Conservation (phyloP, 1,140 invertebrate genomes). For the Camponotus pennsylvanicus region DNA sequence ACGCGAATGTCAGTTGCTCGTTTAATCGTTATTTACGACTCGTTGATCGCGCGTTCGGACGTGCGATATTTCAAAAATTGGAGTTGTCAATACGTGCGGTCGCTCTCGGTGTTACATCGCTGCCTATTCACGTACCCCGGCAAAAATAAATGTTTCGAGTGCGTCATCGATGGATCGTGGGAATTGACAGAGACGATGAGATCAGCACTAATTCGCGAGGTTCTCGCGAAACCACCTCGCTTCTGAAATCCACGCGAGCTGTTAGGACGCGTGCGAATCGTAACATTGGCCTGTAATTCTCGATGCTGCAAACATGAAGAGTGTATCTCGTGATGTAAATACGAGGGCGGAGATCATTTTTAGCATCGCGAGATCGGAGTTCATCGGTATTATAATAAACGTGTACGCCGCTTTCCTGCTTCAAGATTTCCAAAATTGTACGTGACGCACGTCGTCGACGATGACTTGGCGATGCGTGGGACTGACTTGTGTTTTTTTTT, state of each 20-base stretch:
- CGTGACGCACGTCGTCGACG: constrained; percentile 6
- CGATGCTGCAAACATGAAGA: not conserved
- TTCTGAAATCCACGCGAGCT: not conserved
- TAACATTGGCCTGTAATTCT: no score
- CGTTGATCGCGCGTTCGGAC: not conserved
- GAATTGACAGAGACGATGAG: constrained; percentile 35
- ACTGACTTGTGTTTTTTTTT: not conserved
- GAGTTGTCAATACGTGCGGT: not conserved
- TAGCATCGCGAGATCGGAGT: not conserved
- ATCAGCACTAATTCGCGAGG: constrained; percentile 13
- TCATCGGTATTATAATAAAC: not conserved
- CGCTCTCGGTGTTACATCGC: constrained; percentile 4
- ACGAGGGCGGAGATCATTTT: not conserved
- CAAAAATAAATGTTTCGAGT: constrained; percentile 6
- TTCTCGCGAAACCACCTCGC: not conserved
- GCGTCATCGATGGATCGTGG: constrained; percentile 25
- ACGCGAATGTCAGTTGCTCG: not conserved
- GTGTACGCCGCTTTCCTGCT: not conserved
- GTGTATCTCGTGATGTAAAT: not conserved
- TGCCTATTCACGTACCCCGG: not conserved
- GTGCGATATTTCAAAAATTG: constrained; percentile 6
- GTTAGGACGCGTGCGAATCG: not conserved
- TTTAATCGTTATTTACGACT: not conserved
- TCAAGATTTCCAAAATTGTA: constrained; percentile 17
- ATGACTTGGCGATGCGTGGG: not conserved